These are phyloP conservation scores for Ptilodon capucinus DNA, from an alignment of 2,888 invertebrate species.

Conservation along the genomic window DNA sequence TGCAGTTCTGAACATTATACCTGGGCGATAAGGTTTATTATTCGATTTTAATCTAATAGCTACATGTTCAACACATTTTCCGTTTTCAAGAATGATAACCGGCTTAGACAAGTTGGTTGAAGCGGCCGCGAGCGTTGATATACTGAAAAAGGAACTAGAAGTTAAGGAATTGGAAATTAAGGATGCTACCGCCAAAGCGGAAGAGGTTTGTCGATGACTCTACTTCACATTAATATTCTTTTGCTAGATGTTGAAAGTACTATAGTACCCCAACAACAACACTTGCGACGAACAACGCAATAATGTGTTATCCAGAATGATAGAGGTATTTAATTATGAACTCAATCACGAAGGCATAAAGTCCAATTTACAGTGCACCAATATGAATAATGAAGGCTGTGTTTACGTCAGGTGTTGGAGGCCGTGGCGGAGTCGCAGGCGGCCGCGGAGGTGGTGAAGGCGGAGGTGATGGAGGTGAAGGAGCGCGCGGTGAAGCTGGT, in stretches of 20 bases:
- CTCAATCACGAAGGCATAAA: no score
- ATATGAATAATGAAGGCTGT: background rate
- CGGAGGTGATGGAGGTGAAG: slow-evolving; percentile 91
- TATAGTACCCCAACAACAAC: no score
- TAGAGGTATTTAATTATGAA: no score
- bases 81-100: slow-evolving; percentile 41
- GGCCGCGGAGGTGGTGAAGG: slow-evolving; percentile 91
- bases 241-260: no score
- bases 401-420: slow-evolving; percentile 78
- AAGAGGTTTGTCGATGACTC: slow-evolving; percentile 77
- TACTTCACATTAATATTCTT: no score
- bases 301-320: background rate
- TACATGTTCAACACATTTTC: no score
- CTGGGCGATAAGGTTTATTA: no score
- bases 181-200: slow-evolving; percentile 90
- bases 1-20: no score
- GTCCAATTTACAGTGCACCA: no score
- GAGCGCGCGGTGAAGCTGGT: slow-evolving; percentile 91
- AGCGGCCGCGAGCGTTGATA: slow-evolving; percentile 91
- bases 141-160: slow-evolving; percentile 89
- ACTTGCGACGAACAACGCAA: no score
- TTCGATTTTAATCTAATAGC: no score
- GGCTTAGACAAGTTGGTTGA: slow-evolving; percentile 93
- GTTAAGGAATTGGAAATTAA: slow-evolving; percentile 91
- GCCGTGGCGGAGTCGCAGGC: slow-evolving; percentile 91